Evolutionary conservation across 2,888 invertebrate genomes (phyloP), one percentile per base, ranked within the genome.

Genomic region (Desoria tigrina): DNA sequence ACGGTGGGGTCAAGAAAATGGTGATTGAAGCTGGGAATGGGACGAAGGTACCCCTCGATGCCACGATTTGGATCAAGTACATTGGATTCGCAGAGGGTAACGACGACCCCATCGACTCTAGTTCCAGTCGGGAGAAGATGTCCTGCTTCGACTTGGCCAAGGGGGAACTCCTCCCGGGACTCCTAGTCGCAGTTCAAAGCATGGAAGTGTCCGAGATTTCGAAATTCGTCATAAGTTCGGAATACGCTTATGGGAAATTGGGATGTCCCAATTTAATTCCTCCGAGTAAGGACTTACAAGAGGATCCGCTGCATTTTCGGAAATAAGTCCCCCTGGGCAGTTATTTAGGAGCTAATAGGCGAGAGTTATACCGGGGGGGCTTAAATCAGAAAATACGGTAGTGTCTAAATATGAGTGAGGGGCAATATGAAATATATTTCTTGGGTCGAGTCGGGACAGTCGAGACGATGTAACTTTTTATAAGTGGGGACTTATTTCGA

Each of bases 161-260:
- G 2, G 57, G 57, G 16, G 42, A 26, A 9, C 18, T 57, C 7
- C 14, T 57, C 23, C 42, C 28, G 16, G 57, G 39, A 18, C 21
- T 39, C 14, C 32, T 32, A 18, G 16, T 57, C 26, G 57, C n/a
- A 23, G 37, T 57, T 6, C 6, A 2, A 4, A 39, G 32, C 37
- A 57, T 57, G 57, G 23, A 21, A 21, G 37, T 37, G 11, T 21
- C 23, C 2, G 57, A 57, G 23, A 37, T 57, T 57, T 57, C 57
- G 2, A 57, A 57, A 23, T 57, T 57, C 42, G 11, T 57, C 2
- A 7, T 42, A 2, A 28, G 14, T 14, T 24, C 16, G 16, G 57
- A 57, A 4, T 57, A 57, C 23, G 57, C 39, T 21, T 57, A 57
- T 42, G 57, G 39, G 16, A 57, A 57, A 18, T 37, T 57, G 2